phyloP scores from a whole-genome alignment of 2,888 invertebrate species.

The Dasysyrphus tricinctus region DNA sequence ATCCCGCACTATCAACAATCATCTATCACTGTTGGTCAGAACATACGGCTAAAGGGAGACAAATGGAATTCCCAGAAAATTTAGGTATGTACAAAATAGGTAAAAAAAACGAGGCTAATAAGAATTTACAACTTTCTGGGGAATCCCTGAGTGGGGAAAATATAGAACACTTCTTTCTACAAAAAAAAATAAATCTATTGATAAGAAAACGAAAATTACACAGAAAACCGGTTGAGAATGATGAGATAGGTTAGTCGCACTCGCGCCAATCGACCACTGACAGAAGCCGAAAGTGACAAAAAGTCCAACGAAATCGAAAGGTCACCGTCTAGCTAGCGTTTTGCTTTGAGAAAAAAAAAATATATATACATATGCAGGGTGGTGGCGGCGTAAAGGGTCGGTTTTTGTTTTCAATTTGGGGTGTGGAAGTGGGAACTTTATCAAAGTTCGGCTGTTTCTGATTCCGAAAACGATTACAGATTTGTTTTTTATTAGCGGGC shows the following conservation, averaged over 20 bases:
- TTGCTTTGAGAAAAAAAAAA: constrained; percentile 17
- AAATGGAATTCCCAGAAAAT: background rate
- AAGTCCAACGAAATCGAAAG: constrained; percentile 48
- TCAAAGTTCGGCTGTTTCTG: background rate
- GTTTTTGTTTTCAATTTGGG: constrained; percentile 1
- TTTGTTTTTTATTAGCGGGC: background rate
- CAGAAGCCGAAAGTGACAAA: constrained; percentile 51
- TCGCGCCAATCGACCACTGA: constrained; percentile 57
- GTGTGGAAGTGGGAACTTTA: constrained; percentile 18
- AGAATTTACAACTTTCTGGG: constrained; percentile 16
- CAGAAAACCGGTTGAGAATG: background rate
- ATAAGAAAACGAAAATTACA: constrained; percentile 24
- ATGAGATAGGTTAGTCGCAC: constrained; percentile 4
- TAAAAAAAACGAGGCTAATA: constrained; percentile 3
- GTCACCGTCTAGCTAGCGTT: constrained; percentile 46
- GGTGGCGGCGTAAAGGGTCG: constrained; percentile 22
- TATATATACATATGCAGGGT: background rate
- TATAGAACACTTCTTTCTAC: background rate
- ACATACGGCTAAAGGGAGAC: background rate
- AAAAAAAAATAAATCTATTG: constrained; percentile 22
- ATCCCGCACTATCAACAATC: constrained; percentile 23
- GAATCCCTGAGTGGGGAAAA: constrained; percentile 24
- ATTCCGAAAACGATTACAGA: background rate
- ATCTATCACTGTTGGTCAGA: constrained; percentile 4
- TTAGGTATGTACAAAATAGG: background rate